Percentiles rank a stretch among this genome's conserved stretches.
These are phyloP conservation scores for Venustaconcha ellipsiformis DNA, from an alignment of 1,140 invertebrate genomes.

Conservation along the genomic window DNA sequence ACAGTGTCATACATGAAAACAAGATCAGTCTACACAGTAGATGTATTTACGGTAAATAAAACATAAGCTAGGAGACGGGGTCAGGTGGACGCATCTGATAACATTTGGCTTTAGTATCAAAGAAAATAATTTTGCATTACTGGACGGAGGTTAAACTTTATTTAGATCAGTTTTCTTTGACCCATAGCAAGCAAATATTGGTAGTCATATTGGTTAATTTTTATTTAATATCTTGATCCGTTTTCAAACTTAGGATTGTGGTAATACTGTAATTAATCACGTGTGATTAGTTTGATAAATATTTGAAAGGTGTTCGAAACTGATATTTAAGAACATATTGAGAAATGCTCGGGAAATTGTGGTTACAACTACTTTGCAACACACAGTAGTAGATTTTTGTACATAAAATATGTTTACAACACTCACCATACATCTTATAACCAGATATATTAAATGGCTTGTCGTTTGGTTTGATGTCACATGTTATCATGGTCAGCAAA, in stretches of 20 bases:
- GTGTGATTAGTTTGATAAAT: not conserved
- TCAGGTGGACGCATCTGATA: not conserved
- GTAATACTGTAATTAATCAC: too few relatives aligned
- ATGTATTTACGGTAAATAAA: constrained; percentile 36
- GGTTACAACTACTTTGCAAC: not conserved
- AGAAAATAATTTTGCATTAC: not conserved
- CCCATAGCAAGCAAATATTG: not conserved
- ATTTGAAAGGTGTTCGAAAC: not conserved
- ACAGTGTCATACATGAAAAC: constrained; percentile 51
- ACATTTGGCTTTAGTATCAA: not conserved
- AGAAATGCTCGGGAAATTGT: not conserved
- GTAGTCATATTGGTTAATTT: too few relatives aligned
- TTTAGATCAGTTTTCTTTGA: not conserved
- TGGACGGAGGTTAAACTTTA: not conserved
- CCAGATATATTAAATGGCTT: too few relatives aligned
- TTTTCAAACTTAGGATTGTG: too few relatives aligned
- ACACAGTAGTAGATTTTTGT: too few relatives aligned
- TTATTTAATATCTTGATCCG: too few relatives aligned
- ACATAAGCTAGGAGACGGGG: not conserved
- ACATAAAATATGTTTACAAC: not conserved
- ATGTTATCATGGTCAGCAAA: constrained; percentile 47
- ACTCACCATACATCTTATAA: not conserved
- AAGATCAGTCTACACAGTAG: constrained; percentile 36
- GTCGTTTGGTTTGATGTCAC: constrained; percentile 32
- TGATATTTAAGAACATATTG: too few relatives aligned